Evolutionary conservation across 2,888 invertebrate species (phyloP), one percentile per base, ranked within the genome.

Genomic region (Euzetes globulus): DNA sequence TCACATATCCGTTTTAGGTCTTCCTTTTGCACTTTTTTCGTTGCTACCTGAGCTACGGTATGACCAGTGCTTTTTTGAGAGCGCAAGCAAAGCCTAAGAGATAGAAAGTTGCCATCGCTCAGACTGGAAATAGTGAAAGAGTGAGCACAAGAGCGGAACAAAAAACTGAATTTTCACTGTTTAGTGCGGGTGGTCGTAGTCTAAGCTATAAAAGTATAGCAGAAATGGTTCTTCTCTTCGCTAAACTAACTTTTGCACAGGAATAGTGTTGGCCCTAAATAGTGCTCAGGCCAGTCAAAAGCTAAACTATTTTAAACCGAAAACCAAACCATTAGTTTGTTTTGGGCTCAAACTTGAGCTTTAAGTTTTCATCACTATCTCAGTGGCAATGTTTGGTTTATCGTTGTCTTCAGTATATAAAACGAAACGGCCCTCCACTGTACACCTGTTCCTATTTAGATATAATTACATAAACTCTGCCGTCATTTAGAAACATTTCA

Each of bases 171-270:
- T 58, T 58, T 25, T 27, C 27, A 15, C 11, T 52, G 19, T 58
- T 27, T 58, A 58, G 58, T 58, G 27, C 58, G 58, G 58, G 58
- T 58, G 58, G 58, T 58, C 58, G 58, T 50, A 50, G 50, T 41
- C 41, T 41, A 11, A 13, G 41, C 41, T 41, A 41, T 41, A 41
- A 41, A 41, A 41, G 7, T 4, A 7, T 41, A 41, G 11, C 9
- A 41, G 41, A 41, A 41, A 41, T 41, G 7, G 41, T 13, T 41
- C 41, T 41, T 41, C 41, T 41, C 41, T 41, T 41, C 41, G 13
- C 41, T 41, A 41, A 41, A 41, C 41, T 41, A 7, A 33, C 11
- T 7, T 41, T 41, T 13, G 41, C 11, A 13, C 1, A 9, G 5
- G 33, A 41, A 7, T 41, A 41, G 41, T 41, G 41, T 41, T 41